Percentiles rank a stretch among this genome's conserved stretches.
Evolutionary conservation across 1,140 invertebrate species (phyloP).

Genomic region (Lepidurus couesii): DNA sequence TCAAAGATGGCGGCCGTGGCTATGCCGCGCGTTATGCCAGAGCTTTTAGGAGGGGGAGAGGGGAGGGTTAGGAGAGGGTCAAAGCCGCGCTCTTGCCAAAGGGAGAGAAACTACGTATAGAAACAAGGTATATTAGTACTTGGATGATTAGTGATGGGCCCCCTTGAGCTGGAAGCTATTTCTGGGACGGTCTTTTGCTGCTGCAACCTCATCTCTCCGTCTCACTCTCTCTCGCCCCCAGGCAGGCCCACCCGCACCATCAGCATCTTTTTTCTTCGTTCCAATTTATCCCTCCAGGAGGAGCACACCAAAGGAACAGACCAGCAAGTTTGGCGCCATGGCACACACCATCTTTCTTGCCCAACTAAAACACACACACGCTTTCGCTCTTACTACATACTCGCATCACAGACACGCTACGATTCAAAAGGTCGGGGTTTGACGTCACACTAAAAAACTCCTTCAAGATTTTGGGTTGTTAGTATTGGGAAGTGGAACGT

Average conservation of each 20-base stretch:
- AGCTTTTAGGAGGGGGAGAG: no score
- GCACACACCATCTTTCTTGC: not conserved
- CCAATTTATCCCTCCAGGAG: not conserved
- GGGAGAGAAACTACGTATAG: not conserved
- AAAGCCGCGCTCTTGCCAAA: not conserved
- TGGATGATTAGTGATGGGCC: constrained; percentile 21
- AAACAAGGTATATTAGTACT: constrained; percentile 13
- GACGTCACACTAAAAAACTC: not conserved
- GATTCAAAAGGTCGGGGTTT: constrained; percentile 6
- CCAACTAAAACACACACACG: not conserved
- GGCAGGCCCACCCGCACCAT: not conserved
- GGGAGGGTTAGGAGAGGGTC: no score
- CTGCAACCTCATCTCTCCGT: not conserved
- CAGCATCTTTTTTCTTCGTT: constrained; percentile 2
- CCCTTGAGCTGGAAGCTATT: not conserved
- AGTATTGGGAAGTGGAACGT: not conserved
- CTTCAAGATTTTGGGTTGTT: not conserved
- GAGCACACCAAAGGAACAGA: not conserved
- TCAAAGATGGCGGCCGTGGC: no score
- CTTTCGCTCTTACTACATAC: constrained; percentile 1
- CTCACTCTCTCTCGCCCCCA: not conserved
- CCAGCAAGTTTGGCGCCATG: constrained; percentile 13
- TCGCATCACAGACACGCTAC: not conserved
- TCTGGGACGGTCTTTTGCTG: not conserved
- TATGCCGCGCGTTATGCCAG: no score